Evolutionary conservation across 2,113 vertebrate species (phyloP).

Genomic region (Pangasianodon hypophthalmus): DNA sequence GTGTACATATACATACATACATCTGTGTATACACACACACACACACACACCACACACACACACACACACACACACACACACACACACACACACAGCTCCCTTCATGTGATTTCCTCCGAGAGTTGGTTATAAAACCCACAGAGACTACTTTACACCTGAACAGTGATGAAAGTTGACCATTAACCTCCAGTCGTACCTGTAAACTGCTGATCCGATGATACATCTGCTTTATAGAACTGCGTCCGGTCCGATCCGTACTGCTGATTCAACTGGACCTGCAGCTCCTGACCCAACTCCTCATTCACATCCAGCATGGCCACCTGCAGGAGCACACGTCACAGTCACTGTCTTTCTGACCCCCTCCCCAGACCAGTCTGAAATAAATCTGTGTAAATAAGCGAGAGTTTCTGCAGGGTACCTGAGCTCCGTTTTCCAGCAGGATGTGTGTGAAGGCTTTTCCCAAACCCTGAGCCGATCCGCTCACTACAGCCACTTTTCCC

Average conservation of each 20-base stretch:
- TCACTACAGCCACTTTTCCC: constrained; percentile 56
- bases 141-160: too few relatives aligned
- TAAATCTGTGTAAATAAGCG: background rate
- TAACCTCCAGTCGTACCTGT: constrained; percentile 36
- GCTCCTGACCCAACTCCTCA: constrained; percentile 25
- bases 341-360: too few relatives aligned
- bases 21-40: too few relatives aligned
- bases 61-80: background rate
- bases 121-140: background rate
- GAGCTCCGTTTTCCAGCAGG: constrained; percentile 59
- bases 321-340: constrained; percentile 20
- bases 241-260: constrained; percentile 43
- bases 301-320: constrained; percentile 57
- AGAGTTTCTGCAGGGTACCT: constrained; percentile 37
- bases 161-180: too few relatives aligned
- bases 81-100: background rate
- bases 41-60: background rate
- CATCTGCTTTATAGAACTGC: constrained; percentile 51
- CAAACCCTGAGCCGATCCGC: constrained; percentile 58
- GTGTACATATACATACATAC: too few relatives aligned
- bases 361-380: background rate
- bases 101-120: background rate
- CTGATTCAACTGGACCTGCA: constrained; percentile 48
- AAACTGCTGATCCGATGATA: constrained; percentile 54
- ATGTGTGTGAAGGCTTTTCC: constrained; percentile 57